A percentile compares a stretch with the other conserved stretches of the same genome.
Conservation (phyloP, 2,888 invertebrate species). For the Drosophila engyochracea region DNA sequence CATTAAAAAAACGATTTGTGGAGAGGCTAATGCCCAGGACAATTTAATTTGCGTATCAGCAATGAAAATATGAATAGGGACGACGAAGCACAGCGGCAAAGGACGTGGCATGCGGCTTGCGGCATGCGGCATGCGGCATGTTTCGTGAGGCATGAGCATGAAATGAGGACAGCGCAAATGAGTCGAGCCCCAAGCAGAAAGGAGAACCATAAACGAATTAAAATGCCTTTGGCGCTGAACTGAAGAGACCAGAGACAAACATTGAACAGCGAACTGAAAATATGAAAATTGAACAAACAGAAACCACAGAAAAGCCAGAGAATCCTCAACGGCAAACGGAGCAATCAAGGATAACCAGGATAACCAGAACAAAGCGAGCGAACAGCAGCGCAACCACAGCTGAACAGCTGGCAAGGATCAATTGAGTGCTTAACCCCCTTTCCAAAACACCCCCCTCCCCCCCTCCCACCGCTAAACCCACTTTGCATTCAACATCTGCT, state of each 20-base stretch:
- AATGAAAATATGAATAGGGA: constrained; percentile 17
- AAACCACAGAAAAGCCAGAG: not conserved
- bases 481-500: not conserved
- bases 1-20: constrained; percentile 63
- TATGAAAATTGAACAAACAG: constrained; percentile 1
- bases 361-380: constrained; percentile 5
- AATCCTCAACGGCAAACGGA: not conserved
- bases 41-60: constrained; percentile 71
- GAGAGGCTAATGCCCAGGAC: constrained; percentile 58
- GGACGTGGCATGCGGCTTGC: not conserved
- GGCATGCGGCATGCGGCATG: not conserved
- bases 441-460: not conserved
- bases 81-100: not conserved
- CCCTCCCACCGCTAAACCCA: not conserved
- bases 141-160: constrained; percentile 9
- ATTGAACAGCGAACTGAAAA: constrained; percentile 11
- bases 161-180: constrained; percentile 30
- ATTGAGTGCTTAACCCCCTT: constrained; percentile 22
- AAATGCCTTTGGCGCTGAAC: constrained; percentile 68
- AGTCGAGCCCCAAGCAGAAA: constrained; percentile 12
- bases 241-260: constrained; percentile 24
- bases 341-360: not conserved
- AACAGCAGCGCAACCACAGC: not conserved
- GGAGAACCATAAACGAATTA: constrained; percentile 67
- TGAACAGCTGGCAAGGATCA: constrained; percentile 20